phyloP scores from a whole-genome alignment of 37 sponge, comb jelly and placozoan species.

The Bolinopsis microptera region DNA sequence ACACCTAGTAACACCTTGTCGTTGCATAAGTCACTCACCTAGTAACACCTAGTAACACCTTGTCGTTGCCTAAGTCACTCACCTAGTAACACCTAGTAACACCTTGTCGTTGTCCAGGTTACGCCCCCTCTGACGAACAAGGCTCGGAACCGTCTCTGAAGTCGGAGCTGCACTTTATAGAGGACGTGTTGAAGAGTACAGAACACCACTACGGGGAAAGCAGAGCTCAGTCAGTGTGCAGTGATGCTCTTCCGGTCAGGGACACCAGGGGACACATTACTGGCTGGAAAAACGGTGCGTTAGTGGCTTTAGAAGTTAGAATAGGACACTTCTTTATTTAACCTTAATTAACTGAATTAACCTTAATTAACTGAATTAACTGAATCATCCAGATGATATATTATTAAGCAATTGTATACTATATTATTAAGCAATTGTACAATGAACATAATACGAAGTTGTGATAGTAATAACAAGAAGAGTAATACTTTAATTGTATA shows the following conservation, averaged over 20 bases:
- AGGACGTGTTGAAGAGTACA: constrained; percentile 62
- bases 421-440: too few relatives aligned
- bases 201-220: not conserved
- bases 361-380: too few relatives aligned
- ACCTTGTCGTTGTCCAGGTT: not conserved
- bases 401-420: too few relatives aligned
- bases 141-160: constrained; percentile 48
- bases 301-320: too few relatives aligned
- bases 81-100: not conserved
- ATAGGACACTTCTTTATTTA: too few relatives aligned
- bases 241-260: not conserved
- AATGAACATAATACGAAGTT: too few relatives aligned
- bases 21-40: not conserved
- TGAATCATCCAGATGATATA: too few relatives aligned
- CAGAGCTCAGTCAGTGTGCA: not conserved
- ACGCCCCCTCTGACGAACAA: constrained; percentile 13
- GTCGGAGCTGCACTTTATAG: constrained; percentile 47
- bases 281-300: constrained; percentile 9
- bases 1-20: not conserved
- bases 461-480: too few relatives aligned
- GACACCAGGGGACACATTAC: not conserved
- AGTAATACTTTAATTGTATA: too few relatives aligned
- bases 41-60: not conserved
- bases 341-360: too few relatives aligned
- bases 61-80: not conserved